These are phyloP conservation scores for Myotis findleyi DNA, from an alignment of 2,797 vertebrate genomes.

Conservation along the genomic window DNA sequence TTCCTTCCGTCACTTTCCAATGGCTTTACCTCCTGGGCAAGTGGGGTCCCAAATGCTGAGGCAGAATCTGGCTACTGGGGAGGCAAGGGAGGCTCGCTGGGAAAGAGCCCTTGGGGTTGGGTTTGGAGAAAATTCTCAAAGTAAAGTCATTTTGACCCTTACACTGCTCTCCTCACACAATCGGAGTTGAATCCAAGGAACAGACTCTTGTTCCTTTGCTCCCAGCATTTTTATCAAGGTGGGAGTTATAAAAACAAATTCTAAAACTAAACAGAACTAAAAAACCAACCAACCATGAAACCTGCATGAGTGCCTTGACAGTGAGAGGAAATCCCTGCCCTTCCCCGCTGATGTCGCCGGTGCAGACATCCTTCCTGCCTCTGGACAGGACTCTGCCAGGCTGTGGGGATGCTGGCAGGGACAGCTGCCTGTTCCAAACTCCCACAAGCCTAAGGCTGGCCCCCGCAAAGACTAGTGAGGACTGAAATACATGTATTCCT, in stretches of 20 bases:
- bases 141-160: background rate
- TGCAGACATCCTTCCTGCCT: background rate
- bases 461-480: background rate
- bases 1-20: background rate
- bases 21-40: background rate
- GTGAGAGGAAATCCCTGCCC: constrained; percentile 20
- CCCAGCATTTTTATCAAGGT: background rate
- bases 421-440: background rate
- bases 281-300: background rate
- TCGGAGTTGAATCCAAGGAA: background rate
- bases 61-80: background rate
- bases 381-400: background rate
- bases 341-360: background rate
- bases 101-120: too few species aligned
- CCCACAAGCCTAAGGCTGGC: background rate
- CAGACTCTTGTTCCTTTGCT: background rate
- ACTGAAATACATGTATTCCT: background rate
- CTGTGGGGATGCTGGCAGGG: background rate
- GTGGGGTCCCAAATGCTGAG: background rate
- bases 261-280: constrained; percentile 12
- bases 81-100: accelerated
- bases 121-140: background rate
- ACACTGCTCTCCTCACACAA: background rate
- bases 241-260: background rate
- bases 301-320: background rate